phyloP scores from a whole-genome alignment of 2,797 vertebrate genomes.

The Dendrocincla tyrannina region DNA sequence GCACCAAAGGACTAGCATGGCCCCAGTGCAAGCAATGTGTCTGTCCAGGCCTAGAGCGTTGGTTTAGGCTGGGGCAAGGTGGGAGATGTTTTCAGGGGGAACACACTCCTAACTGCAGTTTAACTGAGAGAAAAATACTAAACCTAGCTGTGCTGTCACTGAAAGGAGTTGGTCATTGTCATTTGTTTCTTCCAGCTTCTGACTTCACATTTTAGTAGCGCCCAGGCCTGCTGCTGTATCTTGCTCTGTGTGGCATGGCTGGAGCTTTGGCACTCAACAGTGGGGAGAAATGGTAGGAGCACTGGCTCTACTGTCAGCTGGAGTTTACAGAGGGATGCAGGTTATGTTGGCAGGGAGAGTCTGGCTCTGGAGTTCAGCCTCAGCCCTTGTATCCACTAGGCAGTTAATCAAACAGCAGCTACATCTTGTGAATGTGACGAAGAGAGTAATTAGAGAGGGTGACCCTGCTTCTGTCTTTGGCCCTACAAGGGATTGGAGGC shows the following conservation, averaged over 20 bases:
- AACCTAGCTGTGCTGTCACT: background rate
- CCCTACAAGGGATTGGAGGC: background rate
- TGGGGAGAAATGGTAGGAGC: background rate
- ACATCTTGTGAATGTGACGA: background rate
- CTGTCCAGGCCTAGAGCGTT: background rate
- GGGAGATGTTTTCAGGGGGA: background rate
- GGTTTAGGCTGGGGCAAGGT: background rate
- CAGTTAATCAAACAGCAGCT: background rate
- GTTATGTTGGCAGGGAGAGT: background rate
- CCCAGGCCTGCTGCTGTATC: background rate
- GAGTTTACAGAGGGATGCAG: background rate
- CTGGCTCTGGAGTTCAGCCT: background rate
- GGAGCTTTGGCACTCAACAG: background rate
- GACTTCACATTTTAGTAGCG: background rate
- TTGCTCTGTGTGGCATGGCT: background rate
- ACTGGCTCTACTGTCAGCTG: background rate
- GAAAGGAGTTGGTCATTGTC: background rate
- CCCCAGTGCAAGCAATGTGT: accelerated
- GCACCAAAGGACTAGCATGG: background rate
- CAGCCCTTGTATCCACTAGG: background rate
- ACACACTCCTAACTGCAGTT: background rate
- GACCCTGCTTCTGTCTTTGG: background rate
- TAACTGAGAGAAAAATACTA: background rate
- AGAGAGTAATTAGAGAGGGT: background rate
- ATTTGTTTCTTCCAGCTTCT: background rate